Base-by-base conservation (phyloP, 1,140 invertebrate species). In the Pachyrhynchus sulphureomaculatus region DNA sequence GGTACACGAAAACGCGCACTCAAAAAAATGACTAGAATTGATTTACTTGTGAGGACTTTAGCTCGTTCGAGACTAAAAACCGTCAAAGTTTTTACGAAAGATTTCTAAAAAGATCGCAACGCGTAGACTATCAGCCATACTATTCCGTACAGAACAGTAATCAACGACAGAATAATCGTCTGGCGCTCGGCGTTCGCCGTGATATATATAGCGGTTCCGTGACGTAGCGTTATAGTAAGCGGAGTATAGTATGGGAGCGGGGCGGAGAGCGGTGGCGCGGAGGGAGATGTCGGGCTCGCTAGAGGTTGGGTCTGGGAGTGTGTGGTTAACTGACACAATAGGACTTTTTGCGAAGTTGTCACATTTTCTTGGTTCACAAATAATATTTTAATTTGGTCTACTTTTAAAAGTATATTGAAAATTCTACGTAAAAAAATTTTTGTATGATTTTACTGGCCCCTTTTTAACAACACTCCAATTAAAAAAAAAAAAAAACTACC, bases 81-180 rank as follows among this genome's bases (percentile, higher is more conserved):
- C 57, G 18, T 60, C 57, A 24, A 60, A 60, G 15, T 52, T 34
- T 29, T 18, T n/a, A 6, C 36, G 47, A 33, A 51, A 60, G 12
- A 36, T 33, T 42, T 47, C 57, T 23, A 60, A 32, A 24, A 18
- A 42, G 36, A 52, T 60, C 45, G 57, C 57, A 15, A 37, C 9
- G 45, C 57, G 57, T 21, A 13, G 52, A 44, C 47, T 60, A 44
- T 39, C 34, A 41, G 57, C 57, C 57, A 60, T 60, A 60, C 57
- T n/a, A n/a, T n/a, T 60, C 45, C 23, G 37, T 20, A 49, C 41
- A 29, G n/a, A 6, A 24, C n/a, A 36, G 15, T n/a, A 33, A 10
- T 49, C 21, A 24, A 20, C 24, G 10, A 41, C 20, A 29, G 45
- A 49, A 49, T 49, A 58, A 32, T 18, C 41, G 44, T 33, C 36